A percentile compares a stretch with the other conserved stretches of the same genome.
Conservation (phyloP, 2,113 vertebrate species). For the Leptobrachium leishanense region DNA sequence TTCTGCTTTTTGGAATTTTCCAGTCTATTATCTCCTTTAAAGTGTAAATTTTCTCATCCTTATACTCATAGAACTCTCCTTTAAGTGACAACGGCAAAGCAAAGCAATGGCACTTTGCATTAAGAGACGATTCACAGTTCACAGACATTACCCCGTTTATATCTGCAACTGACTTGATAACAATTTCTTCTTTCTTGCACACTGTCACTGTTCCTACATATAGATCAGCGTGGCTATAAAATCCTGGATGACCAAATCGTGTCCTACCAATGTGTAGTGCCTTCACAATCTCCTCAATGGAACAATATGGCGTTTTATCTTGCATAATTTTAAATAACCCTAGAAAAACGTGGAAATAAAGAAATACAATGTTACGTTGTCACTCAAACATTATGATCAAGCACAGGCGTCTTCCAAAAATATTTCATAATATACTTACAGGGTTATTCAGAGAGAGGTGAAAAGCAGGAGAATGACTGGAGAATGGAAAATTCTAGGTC, state of each 20-base stretch:
- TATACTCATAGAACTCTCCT: constrained; percentile 77
- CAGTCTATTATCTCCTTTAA: constrained; percentile 77
- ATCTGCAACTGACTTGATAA: constrained; percentile 62
- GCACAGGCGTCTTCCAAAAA: too few species aligned
- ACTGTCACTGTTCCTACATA: constrained; percentile 60
- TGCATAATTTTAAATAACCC: constrained; percentile 77
- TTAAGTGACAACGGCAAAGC: constrained; percentile 66
- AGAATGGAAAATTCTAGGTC: too few species aligned
- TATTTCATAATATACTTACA: too few species aligned
- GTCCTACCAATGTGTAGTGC: constrained; percentile 67
- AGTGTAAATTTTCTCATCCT: constrained; percentile 80
- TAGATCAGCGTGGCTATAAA: constrained; percentile 65
- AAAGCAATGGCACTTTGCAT: constrained; percentile 62
- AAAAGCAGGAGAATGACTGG: too few species aligned
- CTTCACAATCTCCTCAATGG: constrained; percentile 69
- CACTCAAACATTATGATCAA: too few species aligned
- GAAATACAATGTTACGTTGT: not conserved
- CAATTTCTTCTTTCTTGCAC: constrained; percentile 64
- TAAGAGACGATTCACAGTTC: constrained; percentile 64
- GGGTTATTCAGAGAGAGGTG: too few species aligned
- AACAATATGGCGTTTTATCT: constrained; percentile 72
- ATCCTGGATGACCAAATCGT: constrained; percentile 66
- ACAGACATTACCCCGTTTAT: constrained; percentile 54
- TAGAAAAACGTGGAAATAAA: constrained; percentile 37
- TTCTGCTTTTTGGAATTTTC: constrained; percentile 77